phyloP scores from a whole-genome alignment of 2,113 vertebrate species.

The Brienomyrus brachyistius region DNA sequence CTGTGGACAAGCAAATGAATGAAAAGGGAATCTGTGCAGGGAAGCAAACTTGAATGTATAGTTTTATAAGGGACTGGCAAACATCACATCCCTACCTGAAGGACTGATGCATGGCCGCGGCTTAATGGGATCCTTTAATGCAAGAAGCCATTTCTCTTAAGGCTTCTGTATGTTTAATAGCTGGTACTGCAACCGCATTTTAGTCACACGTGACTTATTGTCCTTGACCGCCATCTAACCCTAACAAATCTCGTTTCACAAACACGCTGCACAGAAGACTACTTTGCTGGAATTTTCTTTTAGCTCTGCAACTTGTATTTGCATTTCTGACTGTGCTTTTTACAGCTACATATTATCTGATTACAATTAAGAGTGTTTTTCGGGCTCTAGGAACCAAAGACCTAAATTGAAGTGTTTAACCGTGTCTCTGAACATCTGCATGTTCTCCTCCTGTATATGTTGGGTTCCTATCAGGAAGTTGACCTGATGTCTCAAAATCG shows the following conservation, averaged over 20 bases:
- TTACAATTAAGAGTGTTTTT: neutral
- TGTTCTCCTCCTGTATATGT: neutral
- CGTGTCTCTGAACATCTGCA: neutral
- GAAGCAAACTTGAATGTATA: neutral
- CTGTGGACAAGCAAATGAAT: neutral
- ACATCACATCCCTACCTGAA: neutral
- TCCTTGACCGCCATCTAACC: slow-evolving; percentile 36
- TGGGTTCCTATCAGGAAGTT: neutral
- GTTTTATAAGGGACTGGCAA: neutral
- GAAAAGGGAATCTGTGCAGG: no score
- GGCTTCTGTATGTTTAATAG: neutral
- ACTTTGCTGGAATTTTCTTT: neutral
- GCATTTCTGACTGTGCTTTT: neutral
- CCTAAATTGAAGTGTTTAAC: neutral
- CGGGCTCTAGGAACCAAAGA: neutral
- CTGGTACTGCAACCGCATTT: neutral
- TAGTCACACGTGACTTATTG: neutral
- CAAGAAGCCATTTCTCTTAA: neutral
- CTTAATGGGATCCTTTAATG: neutral
- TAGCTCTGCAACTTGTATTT: neutral
- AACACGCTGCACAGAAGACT: neutral
- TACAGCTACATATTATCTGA: neutral
- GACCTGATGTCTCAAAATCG: neutral
- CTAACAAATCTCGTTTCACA: neutral
- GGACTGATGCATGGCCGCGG: neutral